phyloP scores from a whole-genome alignment of 2,797 vertebrate genomes.

The Pipistrellus pygmaeus region DNA sequence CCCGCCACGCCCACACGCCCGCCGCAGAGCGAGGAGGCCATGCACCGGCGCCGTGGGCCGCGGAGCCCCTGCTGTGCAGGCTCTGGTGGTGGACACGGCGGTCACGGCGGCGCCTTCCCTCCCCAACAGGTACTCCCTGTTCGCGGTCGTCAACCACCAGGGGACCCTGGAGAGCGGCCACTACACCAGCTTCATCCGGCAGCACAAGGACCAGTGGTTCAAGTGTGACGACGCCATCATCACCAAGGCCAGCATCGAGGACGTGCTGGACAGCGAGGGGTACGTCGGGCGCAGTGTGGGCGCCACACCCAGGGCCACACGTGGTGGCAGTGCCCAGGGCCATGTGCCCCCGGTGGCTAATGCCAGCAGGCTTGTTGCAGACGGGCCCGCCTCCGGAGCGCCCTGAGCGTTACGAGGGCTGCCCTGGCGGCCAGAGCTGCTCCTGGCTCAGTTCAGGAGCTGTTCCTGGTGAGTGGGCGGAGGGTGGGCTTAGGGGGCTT shows the following conservation, averaged over 20 bases:
- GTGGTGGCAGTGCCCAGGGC: too few species aligned
- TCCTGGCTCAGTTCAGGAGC: not conserved
- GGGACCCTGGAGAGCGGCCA: slow-evolving; percentile 99
- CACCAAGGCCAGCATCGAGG: slow-evolving; percentile 99
- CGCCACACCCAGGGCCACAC: not conserved
- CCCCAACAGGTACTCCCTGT: slow-evolving; percentile 96
- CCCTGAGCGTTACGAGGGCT: too few species aligned
- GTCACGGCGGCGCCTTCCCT: not conserved
- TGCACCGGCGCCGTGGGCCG: not conserved
- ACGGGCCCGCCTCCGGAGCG: not conserved
- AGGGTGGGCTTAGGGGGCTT: not conserved
- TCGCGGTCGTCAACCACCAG: slow-evolving; percentile 99
- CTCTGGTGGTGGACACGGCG: not conserved
- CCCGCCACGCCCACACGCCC: not conserved
- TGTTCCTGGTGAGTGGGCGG: too few species aligned
- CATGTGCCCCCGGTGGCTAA: not conserved
- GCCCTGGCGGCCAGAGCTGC: too few species aligned
- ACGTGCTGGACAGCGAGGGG: slow-evolving; percentile 99
- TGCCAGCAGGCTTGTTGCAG: not conserved
- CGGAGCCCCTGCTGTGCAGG: not conserved
- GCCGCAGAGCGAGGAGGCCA: not conserved
- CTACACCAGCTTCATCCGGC: slow-evolving; percentile 99
- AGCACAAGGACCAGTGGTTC: slow-evolving; percentile 99
- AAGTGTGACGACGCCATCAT: slow-evolving; percentile 99
- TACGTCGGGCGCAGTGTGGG: slow-evolving; percentile 80